Evolutionary conservation across 35 echinoderm and acorn worm species (phyloP).

Genomic region (Hemicentrotus pulcherrimus): DNA sequence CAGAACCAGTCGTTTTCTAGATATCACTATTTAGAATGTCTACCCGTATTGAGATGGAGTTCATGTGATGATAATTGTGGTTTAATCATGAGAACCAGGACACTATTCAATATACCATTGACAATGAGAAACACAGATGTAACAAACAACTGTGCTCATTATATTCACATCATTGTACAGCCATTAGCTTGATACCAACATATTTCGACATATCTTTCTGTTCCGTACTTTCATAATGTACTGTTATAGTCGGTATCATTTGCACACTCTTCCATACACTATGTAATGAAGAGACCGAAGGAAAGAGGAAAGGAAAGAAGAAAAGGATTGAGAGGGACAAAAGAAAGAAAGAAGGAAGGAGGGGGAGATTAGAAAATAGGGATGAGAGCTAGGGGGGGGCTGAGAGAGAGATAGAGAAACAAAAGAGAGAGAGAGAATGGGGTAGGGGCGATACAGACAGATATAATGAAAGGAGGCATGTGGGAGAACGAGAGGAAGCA

Average conservation of each 20-base stretch:
- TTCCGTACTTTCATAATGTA: background rate
- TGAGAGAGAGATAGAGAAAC: background rate
- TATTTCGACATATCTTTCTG: background rate
- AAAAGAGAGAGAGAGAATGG: background rate
- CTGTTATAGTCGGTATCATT: too few relatives aligned
- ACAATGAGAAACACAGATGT: background rate
- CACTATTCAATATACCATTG: background rate
- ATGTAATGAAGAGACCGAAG: background rate
- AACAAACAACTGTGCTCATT: conserved; percentile 4
- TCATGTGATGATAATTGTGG: background rate
- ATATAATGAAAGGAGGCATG: background rate
- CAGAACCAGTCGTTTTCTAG: background rate
- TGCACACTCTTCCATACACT: background rate
- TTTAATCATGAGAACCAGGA: background rate
- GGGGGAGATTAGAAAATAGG: background rate
- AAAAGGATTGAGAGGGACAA: background rate
- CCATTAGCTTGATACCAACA: background rate
- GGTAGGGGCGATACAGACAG: background rate
- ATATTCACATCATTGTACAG: background rate
- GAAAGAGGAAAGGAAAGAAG: background rate
- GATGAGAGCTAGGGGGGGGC: too few relatives aligned
- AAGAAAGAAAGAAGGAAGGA: background rate
- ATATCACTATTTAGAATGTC: background rate
- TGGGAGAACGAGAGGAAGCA: background rate
- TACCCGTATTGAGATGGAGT: background rate